Percentiles rank a stretch among this genome's conserved stretches.
phyloP scores from a whole-genome alignment of 2,888 invertebrate species.

The Spodoptera picta region DNA sequence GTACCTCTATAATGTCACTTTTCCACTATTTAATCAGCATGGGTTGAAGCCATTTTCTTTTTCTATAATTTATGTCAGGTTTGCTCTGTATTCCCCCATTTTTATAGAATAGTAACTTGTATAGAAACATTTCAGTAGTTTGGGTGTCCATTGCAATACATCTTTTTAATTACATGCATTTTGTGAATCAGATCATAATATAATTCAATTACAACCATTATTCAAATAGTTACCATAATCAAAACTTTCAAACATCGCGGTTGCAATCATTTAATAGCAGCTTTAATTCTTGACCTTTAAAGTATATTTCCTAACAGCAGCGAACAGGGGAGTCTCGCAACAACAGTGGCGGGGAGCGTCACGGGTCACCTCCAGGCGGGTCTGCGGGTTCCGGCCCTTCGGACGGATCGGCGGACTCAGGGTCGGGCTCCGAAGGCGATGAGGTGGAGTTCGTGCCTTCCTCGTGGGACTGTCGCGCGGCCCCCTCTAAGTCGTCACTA shows the following conservation, averaged over 20 bases:
- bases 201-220: too few relatives aligned
- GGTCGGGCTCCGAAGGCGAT: conserved; percentile 88
- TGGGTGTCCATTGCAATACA: conserved; percentile 45
- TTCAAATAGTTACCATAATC: too few relatives aligned
- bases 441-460: conserved; percentile 94
- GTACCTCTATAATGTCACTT: background rate
- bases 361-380: conserved; percentile 37
- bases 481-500: conserved; percentile 92
- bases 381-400: conserved; percentile 64
- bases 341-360: conserved; percentile 59
- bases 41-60: conserved; percentile 19
- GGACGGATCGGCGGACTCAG: conserved; percentile 67
- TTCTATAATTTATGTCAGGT: conserved; percentile 17
- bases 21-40: conserved; percentile 23
- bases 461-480: conserved; percentile 94
- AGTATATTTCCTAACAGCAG: conserved; percentile 58
- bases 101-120: conserved; percentile 3
- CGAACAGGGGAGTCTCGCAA: conserved; percentile 61
- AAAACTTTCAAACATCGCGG: conserved; percentile 2
- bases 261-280: background rate
- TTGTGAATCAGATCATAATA: too few relatives aligned
- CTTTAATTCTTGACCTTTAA: conserved; percentile 3
- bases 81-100: conserved; percentile 15
- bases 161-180: background rate
- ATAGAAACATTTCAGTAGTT: conserved; percentile 13